Conservation (phyloP, 2,797 vertebrate genomes). For the Melanogrammus aeglefinus region DNA sequence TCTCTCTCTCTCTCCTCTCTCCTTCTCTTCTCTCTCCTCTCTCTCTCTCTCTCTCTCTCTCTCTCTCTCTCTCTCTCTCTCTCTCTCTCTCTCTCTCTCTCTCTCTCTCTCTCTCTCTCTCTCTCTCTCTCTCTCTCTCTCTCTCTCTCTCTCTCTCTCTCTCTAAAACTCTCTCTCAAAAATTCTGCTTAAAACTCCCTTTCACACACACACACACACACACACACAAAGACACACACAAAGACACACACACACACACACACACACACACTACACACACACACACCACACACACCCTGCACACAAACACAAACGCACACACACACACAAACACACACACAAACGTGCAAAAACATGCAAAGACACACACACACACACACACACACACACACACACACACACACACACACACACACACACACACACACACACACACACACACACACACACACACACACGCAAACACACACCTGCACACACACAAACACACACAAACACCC, state of each 20-base stretch:
- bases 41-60: too few species aligned
- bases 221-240: background rate
- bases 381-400: background rate
- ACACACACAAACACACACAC: conserved; percentile 5
- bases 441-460: background rate
- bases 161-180: background rate
- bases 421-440: background rate
- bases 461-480: background rate
- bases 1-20: too few species aligned
- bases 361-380: background rate
- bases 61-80: too few species aligned
- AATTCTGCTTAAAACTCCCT: background rate
- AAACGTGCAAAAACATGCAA: background rate
- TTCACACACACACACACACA: background rate
- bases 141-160: conserved; percentile 1
- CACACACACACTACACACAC: too few species aligned
- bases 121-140: conserved; percentile 2
- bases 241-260: too few species aligned
- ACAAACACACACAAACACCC: background rate
- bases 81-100: too few species aligned
- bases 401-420: background rate
- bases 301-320: conserved; percentile 13
- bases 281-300: background rate
- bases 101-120: conserved; percentile 1
- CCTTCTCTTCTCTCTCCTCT: too few species aligned